Conservation (phyloP, 2,113 vertebrate species). For the Crotalus horridus region DNA sequence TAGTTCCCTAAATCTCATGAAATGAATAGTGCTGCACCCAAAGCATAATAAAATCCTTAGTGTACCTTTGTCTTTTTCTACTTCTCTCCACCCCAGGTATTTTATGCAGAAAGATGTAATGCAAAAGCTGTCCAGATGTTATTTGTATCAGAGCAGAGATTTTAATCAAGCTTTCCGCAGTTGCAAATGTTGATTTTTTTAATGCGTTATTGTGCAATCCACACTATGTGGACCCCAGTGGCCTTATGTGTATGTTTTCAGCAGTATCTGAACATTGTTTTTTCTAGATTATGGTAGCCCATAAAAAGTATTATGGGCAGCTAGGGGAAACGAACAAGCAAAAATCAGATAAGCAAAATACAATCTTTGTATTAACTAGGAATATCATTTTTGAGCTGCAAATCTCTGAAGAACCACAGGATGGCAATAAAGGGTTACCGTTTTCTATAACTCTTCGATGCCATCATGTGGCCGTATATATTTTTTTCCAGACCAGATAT, state of each 20-base stretch:
- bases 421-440: not conserved
- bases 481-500: not conserved
- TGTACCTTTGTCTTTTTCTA: conserved; percentile 80
- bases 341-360: conserved; percentile 49
- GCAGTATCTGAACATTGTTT: conserved; percentile 72
- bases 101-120: conserved; percentile 83
- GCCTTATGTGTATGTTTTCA: conserved; percentile 71
- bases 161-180: conserved; percentile 80
- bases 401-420: not conserved
- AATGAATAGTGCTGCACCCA: conserved; percentile 85
- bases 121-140: conserved; percentile 86
- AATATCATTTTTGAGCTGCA: not conserved
- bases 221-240: conserved; percentile 69
- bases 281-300: conserved; percentile 60
- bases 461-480: not conserved
- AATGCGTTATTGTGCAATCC: conserved; percentile 81
- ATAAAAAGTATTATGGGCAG: conserved; percentile 60
- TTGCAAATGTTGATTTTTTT: conserved; percentile 81
- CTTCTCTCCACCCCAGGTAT: conserved; percentile 78
- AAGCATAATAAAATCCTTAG: conserved; percentile 82
- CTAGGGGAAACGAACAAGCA: conserved; percentile 35
- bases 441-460: not conserved
- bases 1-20: conserved; percentile 72
- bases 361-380: conserved; percentile 70
- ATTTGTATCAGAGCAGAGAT: conserved; percentile 80